Evolutionary conservation across 2,888 invertebrate species (phyloP).

Genomic region (Apamea epomidion): DNA sequence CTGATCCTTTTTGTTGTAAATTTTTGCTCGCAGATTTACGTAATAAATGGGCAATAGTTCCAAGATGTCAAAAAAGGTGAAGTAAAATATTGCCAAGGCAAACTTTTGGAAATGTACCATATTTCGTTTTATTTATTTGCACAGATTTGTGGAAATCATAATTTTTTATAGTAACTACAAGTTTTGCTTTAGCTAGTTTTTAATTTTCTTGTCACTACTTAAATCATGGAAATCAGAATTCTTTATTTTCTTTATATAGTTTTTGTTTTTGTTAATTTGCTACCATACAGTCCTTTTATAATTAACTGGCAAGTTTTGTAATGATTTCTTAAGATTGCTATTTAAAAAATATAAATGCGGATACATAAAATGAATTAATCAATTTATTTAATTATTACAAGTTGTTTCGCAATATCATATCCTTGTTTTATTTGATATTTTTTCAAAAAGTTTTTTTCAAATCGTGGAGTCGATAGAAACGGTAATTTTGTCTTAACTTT

Average conservation of each 20-base stretch:
- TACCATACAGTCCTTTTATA: not conserved
- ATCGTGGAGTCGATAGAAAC: not conserved
- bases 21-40: conserved; percentile 89
- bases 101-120: conserved; percentile 5
- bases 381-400: not conserved
- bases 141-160: not conserved
- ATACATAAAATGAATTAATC: not conserved
- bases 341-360: not conserved
- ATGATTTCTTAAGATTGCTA: not conserved
- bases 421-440: not conserved
- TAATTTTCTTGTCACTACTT: not conserved
- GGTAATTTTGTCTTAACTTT: conserved; percentile 23
- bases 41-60: conserved; percentile 85
- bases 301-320: conserved; percentile 26
- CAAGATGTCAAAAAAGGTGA: conserved; percentile 71
- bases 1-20: conserved; percentile 75
- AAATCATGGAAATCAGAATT: not conserved
- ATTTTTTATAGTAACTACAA: too few relatives aligned
- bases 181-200: fast-evolving
- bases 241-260: too few relatives aligned
- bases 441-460: not conserved
- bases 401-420: not conserved
- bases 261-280: not conserved
- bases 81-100: conserved; percentile 42
- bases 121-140: not conserved